Conservation (phyloP, 2,888 invertebrate species). For the Sabatieria punctata region DNA sequence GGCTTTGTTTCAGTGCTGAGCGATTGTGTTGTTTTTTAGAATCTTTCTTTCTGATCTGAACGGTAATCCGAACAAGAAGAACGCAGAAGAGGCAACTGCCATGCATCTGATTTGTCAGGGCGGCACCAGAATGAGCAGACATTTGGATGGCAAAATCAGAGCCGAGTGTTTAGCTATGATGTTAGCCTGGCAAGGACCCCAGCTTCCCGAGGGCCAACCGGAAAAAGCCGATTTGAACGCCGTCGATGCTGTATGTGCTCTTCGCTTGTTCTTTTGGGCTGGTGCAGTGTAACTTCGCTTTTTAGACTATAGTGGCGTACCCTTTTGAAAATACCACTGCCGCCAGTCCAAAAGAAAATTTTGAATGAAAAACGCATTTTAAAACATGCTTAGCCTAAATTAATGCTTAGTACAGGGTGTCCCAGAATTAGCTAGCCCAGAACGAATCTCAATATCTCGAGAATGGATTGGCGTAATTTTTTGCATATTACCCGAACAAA, state of each 20-base stretch:
- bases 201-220: constrained; percentile 40
- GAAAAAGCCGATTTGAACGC: constrained; percentile 45
- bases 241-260: not conserved
- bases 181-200: constrained; percentile 27
- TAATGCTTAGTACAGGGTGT: too few relatives aligned
- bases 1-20: too few relatives aligned
- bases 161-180: constrained; percentile 46
- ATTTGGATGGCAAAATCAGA: constrained; percentile 9
- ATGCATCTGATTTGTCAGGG: constrained; percentile 45
- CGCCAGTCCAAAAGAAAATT: too few relatives aligned
- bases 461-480: too few relatives aligned
- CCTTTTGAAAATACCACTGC: too few relatives aligned
- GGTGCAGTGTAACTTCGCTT: too few relatives aligned
- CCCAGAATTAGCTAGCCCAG: too few relatives aligned
- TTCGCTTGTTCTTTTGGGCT: not conserved
- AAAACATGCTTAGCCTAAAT: too few relatives aligned
- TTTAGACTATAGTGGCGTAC: too few relatives aligned
- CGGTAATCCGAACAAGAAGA: constrained; percentile 52
- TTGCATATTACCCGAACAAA: too few relatives aligned
- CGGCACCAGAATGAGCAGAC: constrained; percentile 24
- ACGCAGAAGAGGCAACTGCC: constrained; percentile 46
- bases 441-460: too few relatives aligned
- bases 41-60: constrained; percentile 47
- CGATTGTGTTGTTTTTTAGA: constrained; percentile 36
- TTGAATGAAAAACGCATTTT: too few relatives aligned